A percentile compares a stretch with the other conserved stretches of the same genome.
These are phyloP conservation scores for Heptascelio sp. DNA, from an alignment of 2,888 invertebrate genomes.

Conservation along the genomic window DNA sequence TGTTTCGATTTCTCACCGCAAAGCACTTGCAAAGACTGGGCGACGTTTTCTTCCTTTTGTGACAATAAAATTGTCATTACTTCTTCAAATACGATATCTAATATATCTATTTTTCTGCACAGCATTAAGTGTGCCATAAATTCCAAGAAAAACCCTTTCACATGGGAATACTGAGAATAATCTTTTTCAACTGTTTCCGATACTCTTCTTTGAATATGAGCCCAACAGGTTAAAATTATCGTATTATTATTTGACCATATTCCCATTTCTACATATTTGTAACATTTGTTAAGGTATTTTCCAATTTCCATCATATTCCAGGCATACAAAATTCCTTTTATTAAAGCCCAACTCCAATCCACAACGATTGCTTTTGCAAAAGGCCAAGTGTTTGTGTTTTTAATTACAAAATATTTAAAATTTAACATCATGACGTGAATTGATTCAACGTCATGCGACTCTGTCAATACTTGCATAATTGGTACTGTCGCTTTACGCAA, in stretches of 20 bases:
- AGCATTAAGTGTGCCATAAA: conserved; percentile 55
- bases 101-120: conserved; percentile 35
- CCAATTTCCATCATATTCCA: conserved; percentile 37
- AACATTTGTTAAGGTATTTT: conserved; percentile 46
- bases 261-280: conserved; percentile 7
- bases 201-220: conserved; percentile 55
- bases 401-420: conserved; percentile 39
- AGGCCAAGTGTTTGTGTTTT: conserved; percentile 31
- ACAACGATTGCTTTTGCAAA: conserved; percentile 17
- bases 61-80: conserved; percentile 24
- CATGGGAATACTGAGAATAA: conserved; percentile 26
- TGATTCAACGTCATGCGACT: conserved; percentile 37
- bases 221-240: conserved; percentile 49
- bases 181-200: conserved; percentile 26
- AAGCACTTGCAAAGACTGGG: no score
- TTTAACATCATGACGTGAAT: conserved; percentile 44
- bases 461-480: conserved; percentile 42
- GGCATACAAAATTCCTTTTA: conserved; percentile 26
- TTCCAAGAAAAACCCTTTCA: conserved; percentile 60
- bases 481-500: neutral
- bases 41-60: conserved; percentile 3
- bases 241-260: neutral
- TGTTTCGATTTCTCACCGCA: no score
- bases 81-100: conserved; percentile 52
- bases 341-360: conserved; percentile 49